Conservation (phyloP, 2,888 invertebrate species). For the Melanostoma mellinum region DNA sequence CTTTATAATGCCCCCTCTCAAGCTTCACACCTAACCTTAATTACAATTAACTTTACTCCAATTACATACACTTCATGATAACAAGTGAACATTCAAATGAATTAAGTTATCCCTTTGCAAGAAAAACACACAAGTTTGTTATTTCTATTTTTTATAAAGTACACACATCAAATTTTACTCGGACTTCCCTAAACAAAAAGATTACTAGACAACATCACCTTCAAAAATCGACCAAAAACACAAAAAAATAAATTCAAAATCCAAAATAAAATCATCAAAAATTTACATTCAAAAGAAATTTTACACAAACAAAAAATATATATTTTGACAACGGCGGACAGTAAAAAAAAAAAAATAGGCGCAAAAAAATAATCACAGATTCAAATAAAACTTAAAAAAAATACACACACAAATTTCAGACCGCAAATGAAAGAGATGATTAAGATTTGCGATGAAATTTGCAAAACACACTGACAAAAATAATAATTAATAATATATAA, state of each 20-base stretch:
- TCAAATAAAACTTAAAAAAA: slow-evolving; percentile 53
- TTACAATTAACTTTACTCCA: slow-evolving; percentile 22
- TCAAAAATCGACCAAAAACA: slow-evolving; percentile 37
- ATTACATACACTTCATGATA: slow-evolving; percentile 2
- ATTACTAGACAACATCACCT: slow-evolving; percentile 3
- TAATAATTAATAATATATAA: slow-evolving; percentile 38
- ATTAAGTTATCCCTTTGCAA: slow-evolving; percentile 37
- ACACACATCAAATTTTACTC: slow-evolving; percentile 24
- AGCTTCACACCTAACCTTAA: slow-evolving; percentile 20
- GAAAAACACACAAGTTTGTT: slow-evolving; percentile 32
- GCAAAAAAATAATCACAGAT: slow-evolving; percentile 67
- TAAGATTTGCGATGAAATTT: slow-evolving; percentile 38
- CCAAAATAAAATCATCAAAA: slow-evolving; percentile 27
- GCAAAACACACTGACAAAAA: slow-evolving; percentile 38
- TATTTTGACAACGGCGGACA: slow-evolving; percentile 63
- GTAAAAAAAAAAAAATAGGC: slow-evolving; percentile 63
- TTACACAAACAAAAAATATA: slow-evolving; percentile 60
- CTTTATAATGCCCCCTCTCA: slow-evolving; percentile 1
- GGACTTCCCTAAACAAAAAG: slow-evolving; percentile 7
- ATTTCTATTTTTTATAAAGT: slow-evolving; percentile 24
- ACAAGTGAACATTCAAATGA: slow-evolving; percentile 10
- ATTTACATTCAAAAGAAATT: slow-evolving; percentile 41
- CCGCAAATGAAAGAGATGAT: slow-evolving; percentile 19
- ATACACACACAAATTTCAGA: slow-evolving; percentile 34
- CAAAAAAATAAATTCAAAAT: slow-evolving; percentile 19